A percentile compares a stretch with the other conserved stretches of the same genome.
Evolutionary conservation across 2,113 vertebrate genomes (phyloP).

Genomic region (Oceanites oceanicus): DNA sequence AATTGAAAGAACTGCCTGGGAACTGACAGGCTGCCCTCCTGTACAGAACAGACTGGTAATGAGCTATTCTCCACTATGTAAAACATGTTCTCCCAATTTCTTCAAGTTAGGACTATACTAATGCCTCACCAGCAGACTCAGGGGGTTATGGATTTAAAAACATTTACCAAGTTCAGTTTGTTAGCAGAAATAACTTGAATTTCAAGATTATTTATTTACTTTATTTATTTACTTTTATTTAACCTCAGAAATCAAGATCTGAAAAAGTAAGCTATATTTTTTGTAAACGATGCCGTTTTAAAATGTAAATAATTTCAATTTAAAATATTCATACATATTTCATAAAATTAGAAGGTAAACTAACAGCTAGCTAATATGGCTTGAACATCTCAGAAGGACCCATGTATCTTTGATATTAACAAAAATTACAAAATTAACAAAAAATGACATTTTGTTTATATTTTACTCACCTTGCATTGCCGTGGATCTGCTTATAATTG

Average conservation of each 20-base stretch:
- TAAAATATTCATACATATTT: background rate
- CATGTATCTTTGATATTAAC: background rate
- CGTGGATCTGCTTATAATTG: background rate
- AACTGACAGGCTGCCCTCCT: background rate
- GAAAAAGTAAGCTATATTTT: background rate
- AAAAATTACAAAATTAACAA: background rate
- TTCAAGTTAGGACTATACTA: background rate
- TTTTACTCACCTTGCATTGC: conserved; percentile 54
- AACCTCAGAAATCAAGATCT: background rate
- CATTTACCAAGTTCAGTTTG: background rate
- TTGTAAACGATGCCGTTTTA: background rate
- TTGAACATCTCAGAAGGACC: background rate
- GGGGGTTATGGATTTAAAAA: background rate
- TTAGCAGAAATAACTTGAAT: background rate
- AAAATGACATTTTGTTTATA: background rate
- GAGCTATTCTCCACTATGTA: background rate
- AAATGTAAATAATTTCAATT: background rate
- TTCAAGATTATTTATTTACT: background rate
- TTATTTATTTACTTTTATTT: too few relatives aligned
- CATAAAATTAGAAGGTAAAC: background rate
- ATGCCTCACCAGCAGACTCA: background rate
- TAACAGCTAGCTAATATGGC: background rate
- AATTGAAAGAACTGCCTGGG: background rate
- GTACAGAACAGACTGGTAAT: background rate
- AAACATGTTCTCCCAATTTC: background rate